Evolutionary conservation across 1,140 invertebrate genomes (phyloP).

Genomic region (Drosophila auraria): DNA sequence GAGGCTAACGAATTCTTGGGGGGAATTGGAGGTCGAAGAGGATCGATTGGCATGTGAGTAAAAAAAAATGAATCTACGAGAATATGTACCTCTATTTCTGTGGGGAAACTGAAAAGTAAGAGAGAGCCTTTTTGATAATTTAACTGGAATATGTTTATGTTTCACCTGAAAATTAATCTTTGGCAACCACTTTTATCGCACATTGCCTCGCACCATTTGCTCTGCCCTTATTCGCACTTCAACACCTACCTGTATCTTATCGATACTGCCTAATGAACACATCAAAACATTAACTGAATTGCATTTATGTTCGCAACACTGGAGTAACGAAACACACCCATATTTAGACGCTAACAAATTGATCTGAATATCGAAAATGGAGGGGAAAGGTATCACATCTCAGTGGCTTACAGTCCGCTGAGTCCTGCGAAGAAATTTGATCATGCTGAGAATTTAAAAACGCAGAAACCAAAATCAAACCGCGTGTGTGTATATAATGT

Average conservation of each 20-base stretch:
- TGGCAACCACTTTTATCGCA: background rate
- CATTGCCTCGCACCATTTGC: background rate
- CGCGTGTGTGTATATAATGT: constrained; percentile 41
- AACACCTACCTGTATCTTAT: constrained; percentile 33
- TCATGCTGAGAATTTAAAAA: constrained; percentile 71
- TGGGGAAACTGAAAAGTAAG: background rate
- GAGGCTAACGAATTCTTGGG: background rate
- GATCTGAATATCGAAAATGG: constrained; percentile 29
- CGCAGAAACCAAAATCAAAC: constrained; percentile 9
- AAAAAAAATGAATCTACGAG: background rate
- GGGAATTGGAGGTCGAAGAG: background rate
- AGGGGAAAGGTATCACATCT: constrained; percentile 68
- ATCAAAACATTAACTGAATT: constrained; percentile 75
- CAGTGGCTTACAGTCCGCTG: constrained; percentile 67
- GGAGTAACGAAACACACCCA: constrained; percentile 31
- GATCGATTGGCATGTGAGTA: background rate
- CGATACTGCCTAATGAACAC: constrained; percentile 76
- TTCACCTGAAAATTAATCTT: background rate
- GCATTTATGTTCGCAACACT: constrained; percentile 63
- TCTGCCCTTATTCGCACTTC: constrained; percentile 30
- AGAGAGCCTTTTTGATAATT: too few relatives aligned
- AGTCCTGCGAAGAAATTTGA: constrained; percentile 61
- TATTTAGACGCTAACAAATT: constrained; percentile 37
- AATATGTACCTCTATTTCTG: background rate
- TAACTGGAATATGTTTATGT: background rate